Base-by-base conservation (phyloP, 2,888 invertebrate genomes). In the Gibbula magus region DNA sequence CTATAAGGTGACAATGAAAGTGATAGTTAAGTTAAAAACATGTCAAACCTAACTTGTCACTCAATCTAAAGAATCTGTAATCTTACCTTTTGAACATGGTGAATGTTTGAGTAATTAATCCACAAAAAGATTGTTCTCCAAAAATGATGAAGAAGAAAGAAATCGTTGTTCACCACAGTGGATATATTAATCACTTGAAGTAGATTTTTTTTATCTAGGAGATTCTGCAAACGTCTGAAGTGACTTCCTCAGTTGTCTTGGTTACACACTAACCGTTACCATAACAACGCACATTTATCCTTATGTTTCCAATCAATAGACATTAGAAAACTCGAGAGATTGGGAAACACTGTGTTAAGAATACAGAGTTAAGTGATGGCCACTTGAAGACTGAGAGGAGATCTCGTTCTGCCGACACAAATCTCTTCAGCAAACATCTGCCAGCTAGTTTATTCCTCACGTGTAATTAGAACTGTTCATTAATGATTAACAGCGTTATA, bases 301-400 rank as follows among this genome's bases (percentile, higher is more conserved):
- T 70, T 32, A 35, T 32, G 32, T 70, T 70, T 70, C n/a, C 70
- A 70, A 70, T 70, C 70, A 70, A 70, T 70, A 70, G 70, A 35
- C 35, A 70, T 35, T 70, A 39, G 20, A 70, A 70, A 70, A 35
- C 70, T 39, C 39, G 39, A 35, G n/a, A 32, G 39, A 70, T 35
- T 39, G 35, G 35, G 10, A 32, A 35, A 70, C 70, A 70, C 20
- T 39, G 70, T 18, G 56, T 25, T 25, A 56, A 20, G 22, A 22
- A 25, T 22, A 56, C 25, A 56, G 20, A 20, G 56, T 25, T 56
- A 22, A 39, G 39, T 70, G 39, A 70, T 70, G 29, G 39, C 20
- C 35, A 35, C 32, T 39, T 39, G 10, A 39, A 20, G 3, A 32
- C n/a, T 10, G 20, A 70, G 70, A 32, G 35, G 70, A 39, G 18